phyloP scores from a whole-genome alignment of 2,113 vertebrate species.

The Capreolus pygargus region DNA sequence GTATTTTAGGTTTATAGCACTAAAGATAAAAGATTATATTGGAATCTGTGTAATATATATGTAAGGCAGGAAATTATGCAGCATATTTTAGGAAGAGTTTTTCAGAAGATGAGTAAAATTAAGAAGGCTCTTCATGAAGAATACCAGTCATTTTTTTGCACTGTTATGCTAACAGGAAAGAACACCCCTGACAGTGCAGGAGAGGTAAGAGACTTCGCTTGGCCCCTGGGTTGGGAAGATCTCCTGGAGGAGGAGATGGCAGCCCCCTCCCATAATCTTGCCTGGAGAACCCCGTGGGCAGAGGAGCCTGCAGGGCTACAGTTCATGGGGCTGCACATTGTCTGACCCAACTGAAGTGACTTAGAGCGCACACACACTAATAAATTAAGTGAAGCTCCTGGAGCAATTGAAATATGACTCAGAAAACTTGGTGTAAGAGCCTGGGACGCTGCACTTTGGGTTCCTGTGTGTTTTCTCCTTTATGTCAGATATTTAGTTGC shows the following conservation, averaged over 20 bases:
- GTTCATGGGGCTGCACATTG: neutral
- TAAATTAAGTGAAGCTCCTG: neutral
- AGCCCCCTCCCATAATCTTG: neutral
- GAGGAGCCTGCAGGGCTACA: neutral
- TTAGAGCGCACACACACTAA: neutral
- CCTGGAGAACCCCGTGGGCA: neutral
- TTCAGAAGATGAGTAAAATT: neutral
- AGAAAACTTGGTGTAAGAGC: neutral
- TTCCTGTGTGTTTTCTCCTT: neutral
- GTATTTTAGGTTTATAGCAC: neutral
- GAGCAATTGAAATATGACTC: neutral
- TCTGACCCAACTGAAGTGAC: neutral
- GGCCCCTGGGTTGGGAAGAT: neutral
- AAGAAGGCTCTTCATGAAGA: neutral
- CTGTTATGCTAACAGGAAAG: neutral
- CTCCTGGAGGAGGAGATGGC: neutral
- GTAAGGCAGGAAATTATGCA: neutral
- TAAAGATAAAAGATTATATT: neutral
- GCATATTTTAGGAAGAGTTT: slow-evolving; percentile 12
- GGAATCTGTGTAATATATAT: neutral
- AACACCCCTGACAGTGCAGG: neutral
- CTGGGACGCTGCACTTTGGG: neutral
- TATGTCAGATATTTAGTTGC: neutral
- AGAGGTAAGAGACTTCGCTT: neutral
- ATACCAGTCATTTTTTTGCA: neutral